phyloP scores from a whole-genome alignment of 2,888 invertebrate species.

The Caenorhabditis panamensis region DNA sequence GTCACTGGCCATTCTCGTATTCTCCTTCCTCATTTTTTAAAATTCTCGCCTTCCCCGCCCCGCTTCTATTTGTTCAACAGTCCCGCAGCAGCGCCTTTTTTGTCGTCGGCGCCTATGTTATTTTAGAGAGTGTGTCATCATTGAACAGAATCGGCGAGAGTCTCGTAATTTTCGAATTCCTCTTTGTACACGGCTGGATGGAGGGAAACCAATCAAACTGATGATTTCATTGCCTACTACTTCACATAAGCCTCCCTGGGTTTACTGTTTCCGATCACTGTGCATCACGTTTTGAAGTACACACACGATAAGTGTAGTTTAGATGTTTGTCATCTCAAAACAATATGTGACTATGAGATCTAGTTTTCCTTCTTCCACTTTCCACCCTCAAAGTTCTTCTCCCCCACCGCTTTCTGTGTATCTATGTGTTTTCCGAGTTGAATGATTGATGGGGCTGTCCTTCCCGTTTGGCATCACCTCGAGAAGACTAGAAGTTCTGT shows the following conservation, averaged over 20 bases:
- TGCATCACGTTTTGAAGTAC: not conserved
- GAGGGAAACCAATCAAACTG: not conserved
- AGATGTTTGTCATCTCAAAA: constrained; percentile 28
- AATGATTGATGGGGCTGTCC: constrained; percentile 35
- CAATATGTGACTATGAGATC: not conserved
- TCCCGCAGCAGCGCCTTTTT: constrained; percentile 39
- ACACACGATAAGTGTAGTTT: constrained; percentile 30
- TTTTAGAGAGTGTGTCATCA: constrained; percentile 50
- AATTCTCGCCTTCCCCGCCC: constrained; percentile 22
- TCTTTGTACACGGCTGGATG: constrained; percentile 4
- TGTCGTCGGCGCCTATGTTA: constrained; percentile 40
- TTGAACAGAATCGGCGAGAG: not conserved
- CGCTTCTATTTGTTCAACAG: constrained; percentile 55
- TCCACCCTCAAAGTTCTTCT: constrained; percentile 24
- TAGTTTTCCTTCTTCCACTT: no score
- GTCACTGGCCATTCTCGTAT: not conserved
- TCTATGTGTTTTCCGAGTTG: constrained; percentile 9
- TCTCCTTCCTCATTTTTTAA: constrained; percentile 14
- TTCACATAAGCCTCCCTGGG: not conserved
- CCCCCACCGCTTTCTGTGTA: not conserved
- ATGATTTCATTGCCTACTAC: not conserved
- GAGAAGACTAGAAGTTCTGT: no score
- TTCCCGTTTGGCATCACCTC: not conserved
- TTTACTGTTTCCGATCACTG: constrained; percentile 6
- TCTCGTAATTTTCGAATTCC: constrained; percentile 33